A percentile compares a stretch with the other conserved stretches of the same genome.
Evolutionary conservation across 2,113 vertebrate species (phyloP).

Genomic region (Archilochus colubris): DNA sequence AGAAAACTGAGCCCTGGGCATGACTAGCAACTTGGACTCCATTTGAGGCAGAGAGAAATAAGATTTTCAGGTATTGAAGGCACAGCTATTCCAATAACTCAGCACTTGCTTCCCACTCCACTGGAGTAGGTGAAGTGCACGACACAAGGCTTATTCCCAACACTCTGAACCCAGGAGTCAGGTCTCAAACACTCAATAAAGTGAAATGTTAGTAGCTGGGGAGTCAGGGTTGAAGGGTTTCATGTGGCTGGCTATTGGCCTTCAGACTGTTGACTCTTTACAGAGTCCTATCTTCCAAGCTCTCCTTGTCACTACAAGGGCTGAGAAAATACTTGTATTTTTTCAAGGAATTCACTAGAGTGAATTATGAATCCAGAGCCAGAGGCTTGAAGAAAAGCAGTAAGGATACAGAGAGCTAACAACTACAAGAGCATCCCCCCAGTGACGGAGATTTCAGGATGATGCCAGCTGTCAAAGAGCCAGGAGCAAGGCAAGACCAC

Average conservation of each 20-base stretch:
- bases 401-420: neutral
- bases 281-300: neutral
- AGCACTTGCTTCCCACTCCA: neutral
- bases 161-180: neutral
- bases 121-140: neutral
- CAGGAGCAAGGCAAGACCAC: neutral
- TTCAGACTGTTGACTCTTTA: neutral
- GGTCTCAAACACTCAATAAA: neutral
- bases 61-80: neutral
- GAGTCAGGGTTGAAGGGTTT: neutral
- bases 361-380: neutral
- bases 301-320: neutral
- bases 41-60: neutral
- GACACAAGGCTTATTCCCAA: neutral
- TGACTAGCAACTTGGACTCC: neutral
- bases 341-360: neutral
- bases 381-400: neutral
- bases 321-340: neutral
- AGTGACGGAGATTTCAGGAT: neutral
- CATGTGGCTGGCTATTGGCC: neutral
- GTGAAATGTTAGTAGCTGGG: neutral
- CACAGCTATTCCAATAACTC: constrained; percentile 23
- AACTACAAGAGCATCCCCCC: neutral
- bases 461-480: neutral
- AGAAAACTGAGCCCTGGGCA: neutral